A percentile compares a stretch with the other conserved stretches of the same genome.
Evolutionary conservation across 2,888 invertebrate species (phyloP).

Genomic region (Sericinus montela): DNA sequence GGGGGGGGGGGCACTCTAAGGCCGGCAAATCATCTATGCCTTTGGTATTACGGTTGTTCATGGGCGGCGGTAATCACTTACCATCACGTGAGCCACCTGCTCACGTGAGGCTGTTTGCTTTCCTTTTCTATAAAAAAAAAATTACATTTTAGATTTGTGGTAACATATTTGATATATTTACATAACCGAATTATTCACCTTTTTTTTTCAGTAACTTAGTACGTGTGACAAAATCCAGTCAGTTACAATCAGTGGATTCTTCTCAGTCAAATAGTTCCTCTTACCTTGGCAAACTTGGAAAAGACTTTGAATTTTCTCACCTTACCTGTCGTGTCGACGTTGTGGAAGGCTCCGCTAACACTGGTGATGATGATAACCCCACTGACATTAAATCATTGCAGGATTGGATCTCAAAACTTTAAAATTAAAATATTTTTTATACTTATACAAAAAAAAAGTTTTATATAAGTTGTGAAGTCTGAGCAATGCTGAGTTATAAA

Average conservation of each 20-base stretch:
- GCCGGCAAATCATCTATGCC: too few relatives aligned
- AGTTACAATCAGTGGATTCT: slow-evolving; percentile 87
- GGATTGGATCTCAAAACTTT: slow-evolving; percentile 85
- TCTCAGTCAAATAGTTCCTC: slow-evolving; percentile 78
- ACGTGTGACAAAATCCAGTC: slow-evolving; percentile 89
- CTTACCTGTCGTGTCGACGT: slow-evolving; percentile 84
- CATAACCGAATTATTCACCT: neutral
- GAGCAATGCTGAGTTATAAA: slow-evolving; percentile 13
- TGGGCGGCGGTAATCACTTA: too few relatives aligned
- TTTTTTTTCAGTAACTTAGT: slow-evolving; percentile 86
- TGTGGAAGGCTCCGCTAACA: slow-evolving; percentile 81
- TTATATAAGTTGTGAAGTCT: slow-evolving; percentile 12
- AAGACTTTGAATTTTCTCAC: slow-evolving; percentile 91
- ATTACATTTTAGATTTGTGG: too few relatives aligned
- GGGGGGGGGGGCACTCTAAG: too few relatives aligned
- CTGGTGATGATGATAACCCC: slow-evolving; percentile 77
- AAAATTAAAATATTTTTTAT: slow-evolving; percentile 22
- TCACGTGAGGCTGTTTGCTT: too few relatives aligned
- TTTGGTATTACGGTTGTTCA: too few relatives aligned
- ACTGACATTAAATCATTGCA: slow-evolving; percentile 82
- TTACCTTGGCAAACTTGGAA: slow-evolving; percentile 87
- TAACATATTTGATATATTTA: too few relatives aligned
- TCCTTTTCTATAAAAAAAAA: too few relatives aligned
- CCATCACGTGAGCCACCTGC: too few relatives aligned
- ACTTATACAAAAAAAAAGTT: neutral